phyloP scores from a whole-genome alignment of 2,888 invertebrate genomes.

The Acanthoscelides obtectus region DNA sequence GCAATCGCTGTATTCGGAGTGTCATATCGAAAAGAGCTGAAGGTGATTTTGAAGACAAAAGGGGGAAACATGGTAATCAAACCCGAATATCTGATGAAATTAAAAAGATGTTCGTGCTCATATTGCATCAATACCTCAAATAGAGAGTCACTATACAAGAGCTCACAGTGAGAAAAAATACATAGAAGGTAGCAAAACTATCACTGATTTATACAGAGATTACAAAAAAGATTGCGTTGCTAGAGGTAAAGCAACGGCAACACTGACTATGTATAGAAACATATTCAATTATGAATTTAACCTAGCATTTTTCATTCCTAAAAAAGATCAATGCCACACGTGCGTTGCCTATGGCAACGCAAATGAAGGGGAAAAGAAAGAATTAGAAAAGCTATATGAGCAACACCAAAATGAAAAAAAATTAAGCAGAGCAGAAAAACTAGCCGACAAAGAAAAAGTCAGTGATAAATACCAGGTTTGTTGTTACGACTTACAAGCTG shows the following conservation, averaged over 20 bases:
- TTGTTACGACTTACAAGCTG: constrained; percentile 26
- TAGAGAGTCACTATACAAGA: constrained; percentile 6
- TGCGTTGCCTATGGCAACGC: constrained; percentile 12
- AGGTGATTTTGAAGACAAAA: constrained; percentile 1
- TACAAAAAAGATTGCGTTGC: constrained; percentile 8
- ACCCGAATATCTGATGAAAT: neutral
- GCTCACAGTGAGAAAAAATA: constrained; percentile 5
- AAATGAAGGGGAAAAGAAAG: constrained; percentile 5
- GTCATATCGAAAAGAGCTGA: neutral
- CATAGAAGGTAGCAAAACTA: constrained; percentile 8
- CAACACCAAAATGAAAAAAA: constrained; percentile 10
- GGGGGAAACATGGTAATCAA: neutral
- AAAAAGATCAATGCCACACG: constrained; percentile 14
- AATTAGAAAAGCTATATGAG: constrained; percentile 2
- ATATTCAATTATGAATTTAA: no score
- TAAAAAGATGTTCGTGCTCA: constrained; percentile 1
- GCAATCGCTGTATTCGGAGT: constrained; percentile 1
- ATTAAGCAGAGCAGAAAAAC: constrained; percentile 6
- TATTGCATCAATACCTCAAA: constrained; percentile 5
- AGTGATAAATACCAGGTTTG: constrained; percentile 6
- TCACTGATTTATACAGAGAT: constrained; percentile 7
- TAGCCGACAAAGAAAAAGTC: constrained; percentile 7
- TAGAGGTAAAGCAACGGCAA: constrained; percentile 5
- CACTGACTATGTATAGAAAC: constrained; percentile 8
- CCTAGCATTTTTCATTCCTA: constrained; percentile 15